Conservation (phyloP, 2,888 invertebrate species). For the Pandemis cinnamomeana region DNA sequence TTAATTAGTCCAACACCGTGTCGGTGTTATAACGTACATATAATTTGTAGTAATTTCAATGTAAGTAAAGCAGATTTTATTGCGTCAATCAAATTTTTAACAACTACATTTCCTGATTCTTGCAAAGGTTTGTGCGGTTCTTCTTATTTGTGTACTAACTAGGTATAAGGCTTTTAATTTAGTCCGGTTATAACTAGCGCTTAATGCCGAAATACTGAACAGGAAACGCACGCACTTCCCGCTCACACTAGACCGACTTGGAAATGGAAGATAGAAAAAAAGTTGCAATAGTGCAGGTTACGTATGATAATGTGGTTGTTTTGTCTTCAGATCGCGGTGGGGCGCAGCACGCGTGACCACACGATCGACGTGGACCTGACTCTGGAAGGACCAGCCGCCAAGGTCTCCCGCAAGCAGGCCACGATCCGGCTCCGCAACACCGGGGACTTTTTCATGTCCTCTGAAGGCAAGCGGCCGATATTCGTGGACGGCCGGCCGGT, state of each 20-base stretch:
- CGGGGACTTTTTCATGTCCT: constrained; percentile 97
- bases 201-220: no score
- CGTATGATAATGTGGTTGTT: background rate
- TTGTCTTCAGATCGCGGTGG: constrained; percentile 91
- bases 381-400: constrained; percentile 97
- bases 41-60: constrained; percentile 2
- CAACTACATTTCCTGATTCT: background rate
- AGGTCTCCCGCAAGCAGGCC: constrained; percentile 96
- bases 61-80: background rate
- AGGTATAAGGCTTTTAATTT: no score
- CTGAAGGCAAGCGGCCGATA: constrained; percentile 97
- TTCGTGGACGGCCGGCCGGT: constrained; percentile 97
- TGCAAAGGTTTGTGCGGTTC: background rate
- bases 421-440: constrained; percentile 95
- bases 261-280: background rate
- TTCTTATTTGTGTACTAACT: background rate
- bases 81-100: background rate
- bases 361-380: constrained; percentile 96
- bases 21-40: constrained; percentile 6
- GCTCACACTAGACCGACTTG: no score
- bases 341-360: constrained; percentile 94
- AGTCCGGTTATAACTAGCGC: no score
- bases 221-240: no score
- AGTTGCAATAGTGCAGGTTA: background rate
- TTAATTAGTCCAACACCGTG: constrained; percentile 50